Base-by-base conservation (phyloP, 2,888 invertebrate genomes). In the Idaea biselata region DNA sequence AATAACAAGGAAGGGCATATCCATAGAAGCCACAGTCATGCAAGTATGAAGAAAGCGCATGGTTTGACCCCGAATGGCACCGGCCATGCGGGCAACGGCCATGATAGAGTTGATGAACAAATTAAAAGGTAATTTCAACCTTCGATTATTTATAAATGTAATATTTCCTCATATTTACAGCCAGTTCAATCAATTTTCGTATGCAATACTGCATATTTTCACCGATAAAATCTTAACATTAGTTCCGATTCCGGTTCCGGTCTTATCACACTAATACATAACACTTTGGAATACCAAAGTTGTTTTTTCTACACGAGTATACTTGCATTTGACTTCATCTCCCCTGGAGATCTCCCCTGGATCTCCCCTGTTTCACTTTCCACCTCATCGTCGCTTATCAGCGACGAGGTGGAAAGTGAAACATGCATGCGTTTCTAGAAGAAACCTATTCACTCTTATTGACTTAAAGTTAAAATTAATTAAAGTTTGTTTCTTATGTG, bases 11-110 rank as follows among this genome's bases (percentile, higher is more conserved):
- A 82, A 58, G 76, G 72, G 14, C 86, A 89, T 60, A 89, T 92
- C 65, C 89, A 89, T 59, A 86, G 88, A 65, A 90, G 89, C 64
- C 89, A 91, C 68, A 92, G 92, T 72, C 91, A 92, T 69, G 84
- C 89, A 60, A 91, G 87, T 67, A 89, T 92, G 86, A 91, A 89
- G 78, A 87, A 78, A 64, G 78, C 73, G 16, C 90, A 91, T 68
- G 84, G 81, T 1, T 73, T 84, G 18, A 85, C 74, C 33, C 89
- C 91, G 0, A 92, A 92, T 64, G 91, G 91, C n/a, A 66, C 88
- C 14, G 83, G 82, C 17, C 88, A 88, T 67, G 79, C 82, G 60
- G 80, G 71, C 59, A 86, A 86, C 63, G 89, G 85, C 8, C 86
- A 87, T 66, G 88, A 89, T 1, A 84, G 86, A 63, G 84, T 66